Conservation (phyloP, 2,888 invertebrate genomes). For the Thysanoteuthis rhombus region DNA sequence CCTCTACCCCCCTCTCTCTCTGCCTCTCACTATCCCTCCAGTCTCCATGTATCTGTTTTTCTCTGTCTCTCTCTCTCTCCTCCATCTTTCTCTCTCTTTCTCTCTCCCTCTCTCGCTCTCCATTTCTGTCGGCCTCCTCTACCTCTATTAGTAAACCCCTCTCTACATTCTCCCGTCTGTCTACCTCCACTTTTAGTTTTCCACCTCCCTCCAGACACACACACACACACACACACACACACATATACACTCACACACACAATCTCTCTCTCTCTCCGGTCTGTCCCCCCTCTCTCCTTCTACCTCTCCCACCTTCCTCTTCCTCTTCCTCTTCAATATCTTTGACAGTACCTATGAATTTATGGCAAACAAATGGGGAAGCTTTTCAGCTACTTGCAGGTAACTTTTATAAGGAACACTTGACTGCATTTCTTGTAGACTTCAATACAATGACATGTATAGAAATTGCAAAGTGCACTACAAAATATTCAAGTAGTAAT, state of each 20-base stretch:
- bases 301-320: not conserved
- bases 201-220: not conserved
- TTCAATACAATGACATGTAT: too few species aligned
- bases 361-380: too few species aligned
- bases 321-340: not conserved
- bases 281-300: too few species aligned
- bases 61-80: not conserved
- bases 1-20: too few species aligned
- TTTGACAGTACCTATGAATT: not conserved
- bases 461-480: too few species aligned
- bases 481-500: too few species aligned
- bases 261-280: not conserved
- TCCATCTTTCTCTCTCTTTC: not conserved
- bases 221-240: not conserved
- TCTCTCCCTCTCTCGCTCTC: not conserved
- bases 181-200: not conserved
- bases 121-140: not conserved
- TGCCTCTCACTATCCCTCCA: not conserved
- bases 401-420: too few species aligned
- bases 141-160: not conserved
- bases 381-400: too few species aligned
- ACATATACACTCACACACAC: too few species aligned
- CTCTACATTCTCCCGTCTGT: not conserved
- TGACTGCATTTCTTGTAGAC: too few species aligned
- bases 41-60: not conserved